Conservation (phyloP, 2,888 invertebrate species). For the Xestia sexstrigata region DNA sequence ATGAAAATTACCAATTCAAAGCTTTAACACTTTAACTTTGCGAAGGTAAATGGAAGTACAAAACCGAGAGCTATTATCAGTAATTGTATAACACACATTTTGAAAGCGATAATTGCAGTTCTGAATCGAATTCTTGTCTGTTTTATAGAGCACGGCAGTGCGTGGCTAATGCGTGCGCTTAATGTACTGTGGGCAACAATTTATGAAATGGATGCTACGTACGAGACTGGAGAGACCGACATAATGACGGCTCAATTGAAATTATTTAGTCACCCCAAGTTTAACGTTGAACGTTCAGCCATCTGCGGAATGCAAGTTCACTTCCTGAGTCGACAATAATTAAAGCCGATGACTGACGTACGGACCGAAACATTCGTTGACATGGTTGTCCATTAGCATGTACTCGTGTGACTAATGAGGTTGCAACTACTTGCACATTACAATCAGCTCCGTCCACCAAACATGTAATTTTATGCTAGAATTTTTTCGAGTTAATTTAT, state of each 20-base stretch:
- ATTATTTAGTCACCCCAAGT: constrained; percentile 78
- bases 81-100: constrained; percentile 73
- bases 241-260: constrained; percentile 72
- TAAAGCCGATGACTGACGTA: constrained; percentile 79
- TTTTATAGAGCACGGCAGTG: constrained; percentile 71
- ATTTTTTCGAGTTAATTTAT: constrained; percentile 24
- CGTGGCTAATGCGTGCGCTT: constrained; percentile 51
- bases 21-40: constrained; percentile 64
- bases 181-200: constrained; percentile 59
- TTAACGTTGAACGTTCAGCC: constrained; percentile 75
- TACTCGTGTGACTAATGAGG: constrained; percentile 68
- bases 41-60: constrained; percentile 47
- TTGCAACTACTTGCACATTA: constrained; percentile 49
- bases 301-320: constrained; percentile 85
- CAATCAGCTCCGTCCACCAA: constrained; percentile 43
- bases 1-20: constrained; percentile 60
- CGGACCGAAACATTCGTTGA: constrained; percentile 72
- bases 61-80: constrained; percentile 75
- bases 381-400: constrained; percentile 70
- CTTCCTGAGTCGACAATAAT: constrained; percentile 88
- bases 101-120: constrained; percentile 79
- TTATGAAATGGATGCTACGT: constrained; percentile 57
- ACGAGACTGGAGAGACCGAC: constrained; percentile 57
- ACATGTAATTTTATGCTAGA: constrained; percentile 41
- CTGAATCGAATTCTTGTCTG: constrained; percentile 80